These are phyloP conservation scores for Drosophila baimaii DNA, from an alignment of 1,140 invertebrate genomes.

Conservation along the genomic window DNA sequence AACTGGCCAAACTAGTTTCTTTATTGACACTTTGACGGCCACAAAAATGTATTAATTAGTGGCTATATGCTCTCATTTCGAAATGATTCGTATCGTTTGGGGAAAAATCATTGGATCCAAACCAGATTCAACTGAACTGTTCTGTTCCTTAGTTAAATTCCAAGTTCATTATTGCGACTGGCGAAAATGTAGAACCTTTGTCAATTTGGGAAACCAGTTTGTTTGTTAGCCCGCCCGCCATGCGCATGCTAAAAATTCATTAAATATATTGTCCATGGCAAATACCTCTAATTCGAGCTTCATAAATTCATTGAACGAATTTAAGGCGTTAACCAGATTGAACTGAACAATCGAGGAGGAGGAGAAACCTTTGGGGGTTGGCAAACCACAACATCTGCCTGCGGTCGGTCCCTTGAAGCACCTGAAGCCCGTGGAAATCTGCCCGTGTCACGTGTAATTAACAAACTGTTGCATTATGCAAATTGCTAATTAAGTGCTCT, in stretches of 20 bases:
- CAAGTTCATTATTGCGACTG: constrained; percentile 18
- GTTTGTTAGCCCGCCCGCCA: constrained; percentile 36
- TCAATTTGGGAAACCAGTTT: constrained; percentile 30
- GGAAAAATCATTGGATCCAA: constrained; percentile 15
- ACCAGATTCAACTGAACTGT: constrained; percentile 32
- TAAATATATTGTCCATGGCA: constrained; percentile 33
- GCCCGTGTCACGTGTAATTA: constrained; percentile 75
- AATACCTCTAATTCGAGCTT: constrained; percentile 5
- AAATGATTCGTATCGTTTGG: not conserved
- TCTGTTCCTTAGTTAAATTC: constrained; percentile 11
- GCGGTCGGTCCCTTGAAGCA: not conserved
- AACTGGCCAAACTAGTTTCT: constrained; percentile 19
- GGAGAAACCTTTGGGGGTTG: not conserved
- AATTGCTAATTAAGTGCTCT: constrained; percentile 61
- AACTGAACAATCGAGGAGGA: constrained; percentile 30
- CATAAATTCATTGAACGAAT: constrained; percentile 39
- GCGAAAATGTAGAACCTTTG: constrained; percentile 12
- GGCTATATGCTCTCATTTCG: constrained; percentile 12
- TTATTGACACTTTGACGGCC: constrained; percentile 18
- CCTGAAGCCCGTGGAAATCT: constrained; percentile 17
- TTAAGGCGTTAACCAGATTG: constrained; percentile 32
- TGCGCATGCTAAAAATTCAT: constrained; percentile 31
- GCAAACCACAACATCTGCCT: constrained; percentile 10
- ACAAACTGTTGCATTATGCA: constrained; percentile 49
- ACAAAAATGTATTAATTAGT: constrained; percentile 27